phyloP scores from a whole-genome alignment of 2,113 vertebrate genomes.

The Plecturocebus donacophilus region DNA sequence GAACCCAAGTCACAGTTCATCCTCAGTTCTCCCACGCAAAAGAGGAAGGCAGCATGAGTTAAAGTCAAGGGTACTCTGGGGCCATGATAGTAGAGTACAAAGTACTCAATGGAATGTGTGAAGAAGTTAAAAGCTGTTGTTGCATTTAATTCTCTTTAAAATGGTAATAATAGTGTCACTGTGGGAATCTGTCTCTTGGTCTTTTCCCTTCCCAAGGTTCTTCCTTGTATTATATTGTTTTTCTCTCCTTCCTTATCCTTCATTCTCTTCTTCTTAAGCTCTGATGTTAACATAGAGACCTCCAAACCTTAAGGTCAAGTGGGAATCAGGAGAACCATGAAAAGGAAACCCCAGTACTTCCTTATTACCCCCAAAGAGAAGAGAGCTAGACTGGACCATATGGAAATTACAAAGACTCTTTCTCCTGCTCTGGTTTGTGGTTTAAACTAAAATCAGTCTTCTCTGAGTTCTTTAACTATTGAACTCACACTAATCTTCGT shows the following conservation, averaged over 20 bases:
- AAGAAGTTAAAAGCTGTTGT: background rate
- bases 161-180: background rate
- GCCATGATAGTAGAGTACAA: background rate
- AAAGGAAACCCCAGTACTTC: background rate
- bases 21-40: background rate
- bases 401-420: slow-evolving; percentile 21
- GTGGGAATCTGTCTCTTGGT: background rate
- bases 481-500: slow-evolving; percentile 10
- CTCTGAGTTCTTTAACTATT: slow-evolving; percentile 33
- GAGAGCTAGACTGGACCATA: background rate
- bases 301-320: background rate
- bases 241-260: background rate
- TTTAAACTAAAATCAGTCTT: slow-evolving; percentile 43
- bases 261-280: background rate
- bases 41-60: background rate
- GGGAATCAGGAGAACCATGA: background rate
- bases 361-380: background rate
- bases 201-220: background rate
- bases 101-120: background rate
- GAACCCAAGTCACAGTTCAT: background rate
- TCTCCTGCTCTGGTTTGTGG: background rate
- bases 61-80: background rate
- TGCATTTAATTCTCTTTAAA: slow-evolving; percentile 19
- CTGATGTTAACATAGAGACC: background rate
- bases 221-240: background rate